phyloP scores from a whole-genome alignment of 2,113 vertebrate genomes.

The Syrmaticus mikado region DNA sequence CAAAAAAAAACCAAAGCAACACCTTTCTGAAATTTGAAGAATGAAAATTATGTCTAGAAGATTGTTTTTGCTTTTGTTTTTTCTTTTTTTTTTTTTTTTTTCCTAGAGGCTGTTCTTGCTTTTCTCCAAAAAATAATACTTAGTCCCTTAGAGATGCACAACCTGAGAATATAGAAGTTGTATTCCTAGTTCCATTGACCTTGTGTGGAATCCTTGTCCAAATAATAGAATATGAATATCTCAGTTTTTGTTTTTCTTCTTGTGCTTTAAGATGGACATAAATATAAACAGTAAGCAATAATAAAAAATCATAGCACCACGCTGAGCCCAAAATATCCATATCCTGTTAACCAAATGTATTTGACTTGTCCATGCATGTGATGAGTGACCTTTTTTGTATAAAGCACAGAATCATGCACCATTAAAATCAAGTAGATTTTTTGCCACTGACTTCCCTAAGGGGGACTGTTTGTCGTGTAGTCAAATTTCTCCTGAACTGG shows the following conservation, averaged over 20 bases:
- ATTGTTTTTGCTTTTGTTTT: too few relatives aligned
- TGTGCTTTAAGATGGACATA: background rate
- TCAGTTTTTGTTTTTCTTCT: background rate
- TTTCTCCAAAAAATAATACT: background rate
- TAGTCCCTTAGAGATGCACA: background rate
- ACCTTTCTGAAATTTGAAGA: conserved; percentile 1
- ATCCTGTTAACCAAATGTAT: conserved; percentile 29
- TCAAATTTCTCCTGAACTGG: conserved; percentile 10
- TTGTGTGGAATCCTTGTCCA: background rate
- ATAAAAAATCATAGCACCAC: background rate
- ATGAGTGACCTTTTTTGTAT: background rate
- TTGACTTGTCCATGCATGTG: background rate
- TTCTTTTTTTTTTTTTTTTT: background rate
- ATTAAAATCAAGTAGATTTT: background rate
- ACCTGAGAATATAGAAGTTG: background rate
- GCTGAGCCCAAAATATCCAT: background rate
- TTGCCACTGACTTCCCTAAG: background rate
- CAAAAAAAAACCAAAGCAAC: background rate
- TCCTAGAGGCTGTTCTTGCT: background rate
- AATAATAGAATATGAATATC: background rate
- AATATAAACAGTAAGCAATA: background rate
- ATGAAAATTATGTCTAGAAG: background rate
- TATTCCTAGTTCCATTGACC: background rate
- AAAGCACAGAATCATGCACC: background rate
- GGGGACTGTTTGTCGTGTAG: background rate